Percentiles rank a stretch among this genome's conserved stretches.
These are phyloP conservation scores for Cenopis cana DNA, from an alignment of 2,888 invertebrate genomes.

Conservation along the genomic window DNA sequence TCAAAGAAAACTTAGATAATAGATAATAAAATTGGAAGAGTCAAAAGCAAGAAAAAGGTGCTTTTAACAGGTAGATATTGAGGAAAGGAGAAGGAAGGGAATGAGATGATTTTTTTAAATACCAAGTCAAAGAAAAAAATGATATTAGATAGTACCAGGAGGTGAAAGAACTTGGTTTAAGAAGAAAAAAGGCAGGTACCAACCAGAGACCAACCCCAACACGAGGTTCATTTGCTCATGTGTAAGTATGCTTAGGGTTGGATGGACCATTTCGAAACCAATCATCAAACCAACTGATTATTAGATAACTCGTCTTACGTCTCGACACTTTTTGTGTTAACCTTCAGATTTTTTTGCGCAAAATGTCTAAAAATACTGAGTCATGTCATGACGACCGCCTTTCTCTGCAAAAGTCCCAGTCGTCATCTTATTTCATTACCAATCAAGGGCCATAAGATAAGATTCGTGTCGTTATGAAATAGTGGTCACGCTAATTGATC, in stretches of 20 bases:
- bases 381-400: background rate
- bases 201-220: background rate
- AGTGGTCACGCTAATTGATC: background rate
- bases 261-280: background rate
- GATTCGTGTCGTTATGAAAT: background rate
- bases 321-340: constrained; percentile 3
- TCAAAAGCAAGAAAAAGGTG: background rate
- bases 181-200: background rate
- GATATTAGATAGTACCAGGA: background rate
- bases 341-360: constrained; percentile 17
- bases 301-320: constrained; percentile 18
- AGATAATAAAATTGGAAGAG: background rate
- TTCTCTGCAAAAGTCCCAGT: constrained; percentile 4
- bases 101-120: background rate
- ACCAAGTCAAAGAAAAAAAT: background rate
- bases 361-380: background rate
- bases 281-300: background rate
- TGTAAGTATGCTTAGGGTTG: background rate
- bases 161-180: too few relatives aligned
- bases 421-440: constrained; percentile 3
- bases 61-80: background rate
- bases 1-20: background rate
- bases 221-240: background rate
- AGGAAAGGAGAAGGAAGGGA: too few relatives aligned
- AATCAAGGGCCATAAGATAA: background rate